Evolutionary conservation across 2,113 vertebrate genomes (phyloP).

Genomic region (Gasterosteus aculeatus): DNA sequence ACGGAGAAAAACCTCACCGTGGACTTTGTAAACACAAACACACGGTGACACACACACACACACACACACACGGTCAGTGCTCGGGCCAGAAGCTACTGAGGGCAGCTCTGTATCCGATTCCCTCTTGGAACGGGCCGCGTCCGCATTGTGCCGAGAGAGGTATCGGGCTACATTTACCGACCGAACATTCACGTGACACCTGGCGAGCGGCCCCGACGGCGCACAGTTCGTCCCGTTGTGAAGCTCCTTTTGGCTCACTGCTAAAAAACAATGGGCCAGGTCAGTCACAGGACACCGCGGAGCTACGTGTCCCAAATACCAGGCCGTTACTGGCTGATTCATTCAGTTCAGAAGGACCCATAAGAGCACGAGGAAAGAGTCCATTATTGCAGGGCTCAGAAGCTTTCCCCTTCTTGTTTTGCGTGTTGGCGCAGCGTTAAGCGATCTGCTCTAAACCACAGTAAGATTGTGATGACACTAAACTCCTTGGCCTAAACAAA

Average conservation of each 20-base stretch:
- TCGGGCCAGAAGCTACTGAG: neutral
- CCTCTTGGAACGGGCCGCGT: conserved; percentile 27
- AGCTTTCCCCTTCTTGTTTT: neutral
- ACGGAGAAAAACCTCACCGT: neutral
- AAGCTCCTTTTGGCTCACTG: conserved; percentile 50
- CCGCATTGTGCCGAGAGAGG: conserved; percentile 38
- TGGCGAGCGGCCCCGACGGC: conserved; percentile 41
- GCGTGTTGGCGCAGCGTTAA: neutral
- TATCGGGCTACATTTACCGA: conserved; percentile 53
- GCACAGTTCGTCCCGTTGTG: conserved; percentile 51
- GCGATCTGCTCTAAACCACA: conserved; percentile 9
- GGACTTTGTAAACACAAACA: conserved; percentile 16
- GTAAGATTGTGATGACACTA: conserved; percentile 20
- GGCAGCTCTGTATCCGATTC: conserved; percentile 34
- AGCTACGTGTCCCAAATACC: conserved; percentile 38
- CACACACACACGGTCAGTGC: conserved; percentile 5
- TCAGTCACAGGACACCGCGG: conserved; percentile 46
- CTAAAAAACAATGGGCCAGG: conserved; percentile 34
- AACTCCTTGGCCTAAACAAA: conserved; percentile 14
- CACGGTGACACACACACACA: conserved; percentile 12
- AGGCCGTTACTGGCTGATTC: conserved; percentile 13
- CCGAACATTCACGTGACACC: conserved; percentile 60
- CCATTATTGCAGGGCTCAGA: neutral
- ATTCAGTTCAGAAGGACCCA: conserved; percentile 10
- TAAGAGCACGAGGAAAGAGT: conserved; percentile 3